Evolutionary conservation across 1,140 invertebrate species (phyloP), one percentile per base, ranked within the genome.

Genomic region (Anastrepha ludens): DNA sequence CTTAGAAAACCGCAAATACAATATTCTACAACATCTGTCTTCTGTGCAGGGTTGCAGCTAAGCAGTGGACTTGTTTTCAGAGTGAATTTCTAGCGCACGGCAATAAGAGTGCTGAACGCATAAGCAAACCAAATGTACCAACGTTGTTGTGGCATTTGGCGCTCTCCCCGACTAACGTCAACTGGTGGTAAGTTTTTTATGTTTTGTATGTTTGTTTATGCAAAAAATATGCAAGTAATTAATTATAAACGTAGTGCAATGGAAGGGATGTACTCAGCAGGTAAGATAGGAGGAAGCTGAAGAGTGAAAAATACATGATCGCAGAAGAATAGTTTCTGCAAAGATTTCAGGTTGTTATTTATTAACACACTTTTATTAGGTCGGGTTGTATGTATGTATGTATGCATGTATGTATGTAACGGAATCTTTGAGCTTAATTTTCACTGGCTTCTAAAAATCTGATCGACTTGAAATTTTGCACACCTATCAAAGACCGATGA

Each of bases 201-300:
- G 85, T 86, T 15, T 29, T 8, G 58, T 15, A 62, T 44, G 39
- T 41, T 64, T 55, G 44, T 59, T 65, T 86, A 65, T 86, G 58
- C 74, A 81, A 29, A 81, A 55, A 81, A 50, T 15, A 74, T 29
- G 15, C 55, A 50, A 55, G 74, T 81, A 65, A 86, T 86, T 86
- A 60, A 86, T 86, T 86, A 62, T 41, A 86, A 86, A 41, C 59
- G 39, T n/a, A 7, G 5, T 2, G 44, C 44, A 85, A 44, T 13
- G 2, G 78, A 20, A 17, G 15, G 20, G 39, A 85, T 85, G 7
- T 47, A 29, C 2, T 41, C 15, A 9, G 17, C 6, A 64, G 7
- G n/a, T 7, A 67, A 67, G 39, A 67, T 67, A 29, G 29, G 60
- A 64, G 4, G n/a, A 20, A 8, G 60, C 20, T n/a, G 9, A 29